phyloP scores from a whole-genome alignment of 2,113 vertebrate genomes.

The Butorides virescens region DNA sequence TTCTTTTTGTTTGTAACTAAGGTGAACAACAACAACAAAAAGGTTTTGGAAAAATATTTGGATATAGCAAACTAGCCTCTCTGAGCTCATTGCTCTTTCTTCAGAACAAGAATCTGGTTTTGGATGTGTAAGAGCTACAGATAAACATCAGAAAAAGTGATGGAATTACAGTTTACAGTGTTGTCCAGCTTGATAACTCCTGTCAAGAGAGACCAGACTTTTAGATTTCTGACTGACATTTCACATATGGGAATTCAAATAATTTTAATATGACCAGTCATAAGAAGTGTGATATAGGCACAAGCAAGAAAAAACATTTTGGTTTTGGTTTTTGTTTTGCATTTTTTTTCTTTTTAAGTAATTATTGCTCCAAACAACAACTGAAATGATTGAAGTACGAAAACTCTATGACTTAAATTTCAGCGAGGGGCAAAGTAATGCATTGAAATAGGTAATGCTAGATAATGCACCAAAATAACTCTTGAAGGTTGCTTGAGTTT shows the following conservation, averaged over 20 bases:
- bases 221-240: not conserved
- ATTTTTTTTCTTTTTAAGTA: not conserved
- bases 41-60: not conserved
- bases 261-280: not conserved
- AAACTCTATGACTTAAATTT: not conserved
- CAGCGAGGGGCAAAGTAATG: not conserved
- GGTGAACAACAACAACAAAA: not conserved
- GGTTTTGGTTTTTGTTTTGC: not conserved
- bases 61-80: not conserved
- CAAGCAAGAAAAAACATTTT: not conserved
- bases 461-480: not conserved
- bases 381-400: not conserved
- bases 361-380: not conserved
- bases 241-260: not conserved
- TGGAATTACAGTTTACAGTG: not conserved
- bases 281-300: not conserved
- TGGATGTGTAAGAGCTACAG: not conserved
- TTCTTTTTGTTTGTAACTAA: not conserved
- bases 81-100: not conserved
- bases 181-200: not conserved
- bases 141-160: not conserved
- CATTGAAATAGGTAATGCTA: not conserved
- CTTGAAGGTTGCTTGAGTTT: not conserved
- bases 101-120: not conserved
- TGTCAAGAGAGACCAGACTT: not conserved